phyloP scores from a whole-genome alignment of 1,140 invertebrate species.

The Diplogasteroides magnus region DNA sequence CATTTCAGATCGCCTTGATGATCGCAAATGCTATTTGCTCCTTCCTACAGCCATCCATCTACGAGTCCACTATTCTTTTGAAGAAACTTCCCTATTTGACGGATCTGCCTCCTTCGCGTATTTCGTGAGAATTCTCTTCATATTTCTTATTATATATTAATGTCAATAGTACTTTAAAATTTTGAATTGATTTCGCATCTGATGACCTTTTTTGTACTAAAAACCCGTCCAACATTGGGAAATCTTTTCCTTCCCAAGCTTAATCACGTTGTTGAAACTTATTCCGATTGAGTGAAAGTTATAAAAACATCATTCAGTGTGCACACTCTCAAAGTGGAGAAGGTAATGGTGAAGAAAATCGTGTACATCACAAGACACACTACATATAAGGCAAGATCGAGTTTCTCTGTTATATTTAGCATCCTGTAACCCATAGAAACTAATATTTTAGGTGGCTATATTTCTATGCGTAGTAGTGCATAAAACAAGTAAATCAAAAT shows the following conservation, averaged over 20 bases:
- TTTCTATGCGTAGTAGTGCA: too few species aligned
- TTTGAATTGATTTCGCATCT: too few species aligned
- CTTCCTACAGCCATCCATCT: slow-evolving; percentile 87
- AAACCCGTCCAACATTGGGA: too few species aligned
- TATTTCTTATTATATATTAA: too few species aligned
- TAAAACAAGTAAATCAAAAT: too few species aligned
- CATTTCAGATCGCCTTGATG: slow-evolving; percentile 73
- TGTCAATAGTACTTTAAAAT: too few species aligned
- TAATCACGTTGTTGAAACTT: neutral
- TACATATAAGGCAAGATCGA: slow-evolving; percentile 39
- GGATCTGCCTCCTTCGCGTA: slow-evolving; percentile 51
- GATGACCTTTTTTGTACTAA: too few species aligned
- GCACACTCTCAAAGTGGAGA: slow-evolving; percentile 53
- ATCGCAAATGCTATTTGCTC: slow-evolving; percentile 88
- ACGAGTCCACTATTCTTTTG: slow-evolving; percentile 95
- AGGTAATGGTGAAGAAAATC: slow-evolving; percentile 51
- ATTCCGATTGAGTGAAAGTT: neutral
- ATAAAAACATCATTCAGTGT: slow-evolving; percentile 40
- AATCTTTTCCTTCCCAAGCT: too few species aligned
- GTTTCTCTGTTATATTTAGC: too few species aligned
- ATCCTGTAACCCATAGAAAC: too few species aligned
- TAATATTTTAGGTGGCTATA: too few species aligned
- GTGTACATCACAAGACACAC: slow-evolving; percentile 48
- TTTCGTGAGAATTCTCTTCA: too few species aligned
- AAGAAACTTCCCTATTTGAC: slow-evolving; percentile 94